Conservation (phyloP, 2,113 vertebrate genomes). For the Jaculus jaculus region DNA sequence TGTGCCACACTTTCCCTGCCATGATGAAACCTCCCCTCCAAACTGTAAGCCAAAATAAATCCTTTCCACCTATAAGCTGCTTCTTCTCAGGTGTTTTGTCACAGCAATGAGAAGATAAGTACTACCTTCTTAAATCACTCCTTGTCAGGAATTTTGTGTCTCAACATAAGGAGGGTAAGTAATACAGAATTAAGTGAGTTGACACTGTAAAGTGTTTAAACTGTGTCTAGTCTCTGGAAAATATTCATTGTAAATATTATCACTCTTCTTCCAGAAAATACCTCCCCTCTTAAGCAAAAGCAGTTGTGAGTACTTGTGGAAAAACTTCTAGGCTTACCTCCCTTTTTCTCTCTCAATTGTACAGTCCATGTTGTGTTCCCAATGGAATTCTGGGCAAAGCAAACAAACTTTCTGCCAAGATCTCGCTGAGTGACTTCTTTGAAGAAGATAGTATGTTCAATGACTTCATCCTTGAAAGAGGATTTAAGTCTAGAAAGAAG, state of each 20-base stretch:
- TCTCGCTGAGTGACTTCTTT: slow-evolving; percentile 84
- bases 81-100: too few relatives aligned
- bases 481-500: slow-evolving; percentile 32
- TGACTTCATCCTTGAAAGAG: background rate
- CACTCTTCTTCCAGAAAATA: background rate
- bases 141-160: too few relatives aligned
- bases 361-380: slow-evolving; percentile 84
- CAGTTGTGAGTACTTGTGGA: rapidly evolving
- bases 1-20: too few relatives aligned
- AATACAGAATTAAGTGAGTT: background rate
- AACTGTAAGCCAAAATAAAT: too few relatives aligned
- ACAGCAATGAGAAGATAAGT: too few relatives aligned
- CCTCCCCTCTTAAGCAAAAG: background rate
- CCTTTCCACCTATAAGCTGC: too few relatives aligned
- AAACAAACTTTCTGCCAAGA: slow-evolving; percentile 85
- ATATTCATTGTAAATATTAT: rapidly evolving
- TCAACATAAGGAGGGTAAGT: too few relatives aligned
- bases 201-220: background rate
- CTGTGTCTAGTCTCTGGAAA: background rate
- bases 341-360: slow-evolving; percentile 83
- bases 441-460: slow-evolving; percentile 76
- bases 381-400: slow-evolving; percentile 87
- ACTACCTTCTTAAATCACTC: too few relatives aligned
- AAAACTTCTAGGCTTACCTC: slow-evolving; percentile 76
- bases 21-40: too few relatives aligned